These are phyloP conservation scores for Perca fluviatilis DNA, from an alignment of 2,113 vertebrate species.

Conservation along the genomic window DNA sequence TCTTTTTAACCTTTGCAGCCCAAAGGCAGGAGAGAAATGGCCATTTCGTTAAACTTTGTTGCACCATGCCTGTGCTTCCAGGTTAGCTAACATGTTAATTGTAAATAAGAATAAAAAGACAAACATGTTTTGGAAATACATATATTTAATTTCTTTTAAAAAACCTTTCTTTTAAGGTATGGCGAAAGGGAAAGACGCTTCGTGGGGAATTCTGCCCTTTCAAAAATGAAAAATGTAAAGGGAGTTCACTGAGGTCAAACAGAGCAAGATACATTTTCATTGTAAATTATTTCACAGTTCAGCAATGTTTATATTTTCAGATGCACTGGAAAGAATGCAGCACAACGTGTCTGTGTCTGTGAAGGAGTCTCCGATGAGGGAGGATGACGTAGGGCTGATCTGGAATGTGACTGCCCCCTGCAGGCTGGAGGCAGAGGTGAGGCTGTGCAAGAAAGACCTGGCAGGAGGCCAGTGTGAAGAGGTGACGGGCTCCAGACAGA, in stretches of 20 bases:
- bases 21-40: constrained; percentile 44
- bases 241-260: background rate
- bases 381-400: constrained; percentile 23
- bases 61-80: constrained; percentile 82
- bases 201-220: constrained; percentile 74
- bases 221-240: constrained; percentile 67
- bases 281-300: background rate
- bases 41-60: constrained; percentile 58
- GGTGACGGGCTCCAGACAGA: constrained; percentile 57
- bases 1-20: constrained; percentile 48
- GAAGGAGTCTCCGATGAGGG: constrained; percentile 36
- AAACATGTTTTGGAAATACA: background rate
- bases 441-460: constrained; percentile 75
- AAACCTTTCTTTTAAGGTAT: constrained; percentile 61
- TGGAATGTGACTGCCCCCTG: constrained; percentile 82
- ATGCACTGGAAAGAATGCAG: constrained; percentile 65
- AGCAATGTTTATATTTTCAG: constrained; percentile 8
- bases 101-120: background rate
- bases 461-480: constrained; percentile 65
- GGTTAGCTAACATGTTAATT: constrained; percentile 60
- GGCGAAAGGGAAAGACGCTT: constrained; percentile 49
- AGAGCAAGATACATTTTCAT: background rate
- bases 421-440: constrained; percentile 77
- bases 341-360: constrained; percentile 68
- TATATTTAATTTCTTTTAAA: background rate